Percentiles rank a stretch among this genome's conserved stretches.
Evolutionary conservation across 2,797 vertebrate genomes (phyloP).

Genomic region (Sus cebifrons): DNA sequence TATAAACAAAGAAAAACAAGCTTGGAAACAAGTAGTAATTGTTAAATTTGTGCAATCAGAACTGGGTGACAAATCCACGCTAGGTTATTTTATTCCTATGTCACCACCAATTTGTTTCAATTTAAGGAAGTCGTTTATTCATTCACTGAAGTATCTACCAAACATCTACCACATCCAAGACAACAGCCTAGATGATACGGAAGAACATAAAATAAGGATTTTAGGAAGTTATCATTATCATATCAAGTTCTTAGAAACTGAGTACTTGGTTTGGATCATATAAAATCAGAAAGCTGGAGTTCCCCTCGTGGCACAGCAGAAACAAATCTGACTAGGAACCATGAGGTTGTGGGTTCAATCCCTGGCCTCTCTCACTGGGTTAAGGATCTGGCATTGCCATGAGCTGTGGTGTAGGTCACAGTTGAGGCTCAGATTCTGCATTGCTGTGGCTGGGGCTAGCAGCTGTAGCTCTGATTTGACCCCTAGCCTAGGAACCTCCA

Average conservation of each 20-base stretch:
- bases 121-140: constrained; percentile 24
- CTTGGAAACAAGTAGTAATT: not conserved
- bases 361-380: too few relatives aligned
- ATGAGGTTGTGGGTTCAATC: too few relatives aligned
- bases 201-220: constrained; percentile 6
- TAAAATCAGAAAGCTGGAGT: constrained; percentile 1
- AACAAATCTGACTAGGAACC: too few relatives aligned
- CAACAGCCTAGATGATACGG: not conserved
- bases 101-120: not conserved
- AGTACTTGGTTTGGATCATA: not conserved
- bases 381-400: too few relatives aligned
- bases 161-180: not conserved
- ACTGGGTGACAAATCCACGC: too few relatives aligned
- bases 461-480: too few relatives aligned
- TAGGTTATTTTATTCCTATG: too few relatives aligned
- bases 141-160: not conserved
- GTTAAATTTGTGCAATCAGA: not conserved
- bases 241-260: not conserved
- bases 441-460: too few relatives aligned
- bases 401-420: too few relatives aligned
- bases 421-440: too few relatives aligned
- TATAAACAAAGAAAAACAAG: constrained; percentile 27
- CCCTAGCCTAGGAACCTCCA: too few relatives aligned
- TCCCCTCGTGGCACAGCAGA: too few relatives aligned
- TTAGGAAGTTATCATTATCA: constrained; percentile 1